phyloP scores from a whole-genome alignment of 2,113 vertebrate genomes.

The Callaeas wilsoni region DNA sequence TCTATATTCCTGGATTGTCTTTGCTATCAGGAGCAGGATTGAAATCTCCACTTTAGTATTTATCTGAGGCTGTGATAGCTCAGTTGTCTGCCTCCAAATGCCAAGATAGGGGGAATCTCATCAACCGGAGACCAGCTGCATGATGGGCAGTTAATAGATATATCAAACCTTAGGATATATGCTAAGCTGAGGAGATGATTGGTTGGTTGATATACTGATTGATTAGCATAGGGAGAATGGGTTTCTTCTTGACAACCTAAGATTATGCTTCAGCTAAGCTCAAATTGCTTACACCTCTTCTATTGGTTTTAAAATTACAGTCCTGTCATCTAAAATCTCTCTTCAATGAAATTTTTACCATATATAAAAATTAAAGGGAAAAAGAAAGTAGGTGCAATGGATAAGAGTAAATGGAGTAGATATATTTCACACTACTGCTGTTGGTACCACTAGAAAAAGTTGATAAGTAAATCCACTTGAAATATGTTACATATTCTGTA shows the following conservation, averaged over 20 bases:
- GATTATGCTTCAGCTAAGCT: conserved; percentile 91
- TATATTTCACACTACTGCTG: conserved; percentile 72
- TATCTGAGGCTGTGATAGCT: conserved; percentile 96
- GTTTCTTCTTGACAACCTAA: conserved; percentile 96
- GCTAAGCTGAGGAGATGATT: conserved; percentile 93
- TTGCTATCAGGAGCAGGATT: conserved; percentile 81
- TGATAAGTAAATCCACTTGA: conserved; percentile 75
- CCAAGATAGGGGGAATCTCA: conserved; percentile 91
- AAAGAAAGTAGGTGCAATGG: conserved; percentile 75
- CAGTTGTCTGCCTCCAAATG: conserved; percentile 93
- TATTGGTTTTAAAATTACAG: conserved; percentile 97
- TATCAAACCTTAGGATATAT: conserved; percentile 94
- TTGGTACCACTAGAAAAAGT: conserved; percentile 71
- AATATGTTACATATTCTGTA: conserved; percentile 63
- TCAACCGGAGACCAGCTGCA: conserved; percentile 81
- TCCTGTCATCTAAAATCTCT: conserved; percentile 96
- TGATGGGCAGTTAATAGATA: conserved; percentile 98
- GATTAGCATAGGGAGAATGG: conserved; percentile 98
- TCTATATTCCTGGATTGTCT: conserved; percentile 84
- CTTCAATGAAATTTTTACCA: conserved; percentile 96
- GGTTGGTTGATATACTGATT: conserved; percentile 91
- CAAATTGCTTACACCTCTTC: conserved; percentile 95
- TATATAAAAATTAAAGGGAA: conserved; percentile 96
- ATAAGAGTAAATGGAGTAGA: conserved; percentile 79
- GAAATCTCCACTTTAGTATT: conserved; percentile 97